Evolutionary conservation across 2,888 invertebrate species (phyloP).

Genomic region (Amaurobius ferox): DNA sequence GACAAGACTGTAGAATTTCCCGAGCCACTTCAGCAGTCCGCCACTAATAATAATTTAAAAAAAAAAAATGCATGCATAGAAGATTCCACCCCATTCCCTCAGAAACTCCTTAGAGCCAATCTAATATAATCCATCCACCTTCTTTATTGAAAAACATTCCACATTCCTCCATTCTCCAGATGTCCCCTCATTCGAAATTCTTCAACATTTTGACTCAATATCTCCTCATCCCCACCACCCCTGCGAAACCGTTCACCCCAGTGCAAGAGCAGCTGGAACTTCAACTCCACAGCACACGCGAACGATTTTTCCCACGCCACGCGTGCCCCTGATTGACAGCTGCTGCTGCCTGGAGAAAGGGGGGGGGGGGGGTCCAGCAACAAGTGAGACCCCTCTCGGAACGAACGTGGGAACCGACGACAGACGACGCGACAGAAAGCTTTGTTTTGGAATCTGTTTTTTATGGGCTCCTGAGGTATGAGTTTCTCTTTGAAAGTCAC

Average conservation of each 20-base stretch:
- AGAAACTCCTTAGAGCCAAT: neutral
- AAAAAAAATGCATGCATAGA: too few relatives aligned
- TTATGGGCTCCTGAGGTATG: neutral
- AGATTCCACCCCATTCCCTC: too few relatives aligned
- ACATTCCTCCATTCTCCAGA: constrained; percentile 9
- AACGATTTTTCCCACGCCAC: constrained; percentile 61
- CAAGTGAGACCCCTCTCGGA: constrained; percentile 48
- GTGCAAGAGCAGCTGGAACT: constrained; percentile 50
- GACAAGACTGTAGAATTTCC: too few relatives aligned
- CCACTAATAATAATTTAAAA: too few relatives aligned
- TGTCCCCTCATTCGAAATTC: neutral
- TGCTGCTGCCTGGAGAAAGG: constrained; percentile 20
- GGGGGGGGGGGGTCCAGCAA: constrained; percentile 27
- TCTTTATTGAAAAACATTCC: neutral
- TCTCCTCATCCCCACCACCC: neutral
- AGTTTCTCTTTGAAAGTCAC: constrained; percentile 10
- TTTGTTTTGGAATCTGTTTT: constrained; percentile 54
- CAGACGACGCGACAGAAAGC: constrained; percentile 60
- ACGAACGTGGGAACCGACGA: constrained; percentile 64
- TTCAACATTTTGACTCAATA: neutral
- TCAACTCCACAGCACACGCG: constrained; percentile 26
- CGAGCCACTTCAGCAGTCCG: too few relatives aligned
- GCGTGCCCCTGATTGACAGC: constrained; percentile 71
- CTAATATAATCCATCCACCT: too few relatives aligned
- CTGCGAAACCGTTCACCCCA: constrained; percentile 58